A percentile compares a stretch with the other conserved stretches of the same genome.
Conservation (phyloP, 2,797 vertebrate species). For the Acanthurus lineatus region DNA sequence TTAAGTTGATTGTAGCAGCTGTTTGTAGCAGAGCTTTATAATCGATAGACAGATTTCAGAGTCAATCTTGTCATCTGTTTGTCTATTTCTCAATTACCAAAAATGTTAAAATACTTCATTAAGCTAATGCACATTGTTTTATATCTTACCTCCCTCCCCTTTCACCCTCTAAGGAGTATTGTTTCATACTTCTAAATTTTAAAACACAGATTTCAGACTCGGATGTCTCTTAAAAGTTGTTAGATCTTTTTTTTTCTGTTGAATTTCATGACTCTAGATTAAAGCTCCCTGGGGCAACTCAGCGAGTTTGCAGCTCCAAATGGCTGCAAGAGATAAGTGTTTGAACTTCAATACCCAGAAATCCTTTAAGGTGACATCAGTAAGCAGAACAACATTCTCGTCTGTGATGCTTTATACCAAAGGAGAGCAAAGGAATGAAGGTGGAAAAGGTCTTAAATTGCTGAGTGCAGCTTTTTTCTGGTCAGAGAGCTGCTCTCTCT, state of each 20-base stretch:
- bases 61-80: background rate
- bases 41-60: too few relatives aligned
- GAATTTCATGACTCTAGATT: constrained; percentile 31
- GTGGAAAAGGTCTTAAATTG: constrained; percentile 30
- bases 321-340: constrained; percentile 47
- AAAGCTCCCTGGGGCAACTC: constrained; percentile 19
- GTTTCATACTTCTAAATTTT: too few relatives aligned
- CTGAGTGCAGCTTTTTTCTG: constrained; percentile 47
- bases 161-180: background rate
- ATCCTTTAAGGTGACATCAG: constrained; percentile 55
- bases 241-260: background rate
- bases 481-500: constrained; percentile 25
- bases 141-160: background rate
- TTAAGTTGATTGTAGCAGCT: background rate
- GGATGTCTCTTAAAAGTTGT: background rate
- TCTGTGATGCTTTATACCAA: constrained; percentile 15
- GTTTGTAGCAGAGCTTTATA: too few relatives aligned
- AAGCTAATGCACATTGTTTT: background rate
- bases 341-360: constrained; percentile 45
- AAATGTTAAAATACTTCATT: background rate
- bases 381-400: constrained; percentile 11
- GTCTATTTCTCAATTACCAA: background rate
- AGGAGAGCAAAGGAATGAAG: constrained; percentile 33
- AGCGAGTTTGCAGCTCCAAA: constrained; percentile 43
- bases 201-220: background rate